Evolutionary conservation across 1,140 invertebrate genomes (phyloP).

Genomic region (Rhopalosiphum maidis): DNA sequence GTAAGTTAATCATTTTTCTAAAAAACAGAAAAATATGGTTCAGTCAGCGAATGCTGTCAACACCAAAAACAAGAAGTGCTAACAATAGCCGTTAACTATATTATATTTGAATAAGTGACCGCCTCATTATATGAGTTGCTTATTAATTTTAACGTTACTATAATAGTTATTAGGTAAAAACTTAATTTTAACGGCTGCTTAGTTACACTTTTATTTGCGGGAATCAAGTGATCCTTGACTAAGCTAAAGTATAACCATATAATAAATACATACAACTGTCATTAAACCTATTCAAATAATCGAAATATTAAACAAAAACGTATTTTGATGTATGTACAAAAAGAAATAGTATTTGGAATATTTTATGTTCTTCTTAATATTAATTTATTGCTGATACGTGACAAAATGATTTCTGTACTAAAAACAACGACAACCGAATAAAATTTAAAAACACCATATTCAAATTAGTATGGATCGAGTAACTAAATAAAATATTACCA

Average conservation of each 20-base stretch:
- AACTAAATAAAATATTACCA: neutral
- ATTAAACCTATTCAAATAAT: neutral
- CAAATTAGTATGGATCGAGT: neutral
- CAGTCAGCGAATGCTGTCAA: neutral
- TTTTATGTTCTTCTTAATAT: neutral
- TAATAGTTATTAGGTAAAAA: neutral
- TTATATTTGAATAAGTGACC: neutral
- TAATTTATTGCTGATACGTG: neutral
- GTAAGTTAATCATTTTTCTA: slow-evolving; percentile 6
- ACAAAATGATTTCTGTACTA: neutral
- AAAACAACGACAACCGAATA: neutral
- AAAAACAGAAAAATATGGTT: neutral
- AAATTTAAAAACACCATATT: slow-evolving; percentile 7
- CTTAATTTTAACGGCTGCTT: neutral
- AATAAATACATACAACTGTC: neutral
- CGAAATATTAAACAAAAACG: neutral
- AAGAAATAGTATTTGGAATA: neutral
- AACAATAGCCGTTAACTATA: slow-evolving; percentile 18
- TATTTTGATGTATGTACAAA: neutral
- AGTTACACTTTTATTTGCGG: neutral
- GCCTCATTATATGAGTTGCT: neutral
- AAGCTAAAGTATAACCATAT: neutral
- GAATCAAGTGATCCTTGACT: neutral
- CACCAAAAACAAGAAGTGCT: neutral
- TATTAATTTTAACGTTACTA: neutral